These are phyloP conservation scores for Masnerella sp. DNA, from an alignment of 2,888 invertebrate genomes.

Conservation along the genomic window DNA sequence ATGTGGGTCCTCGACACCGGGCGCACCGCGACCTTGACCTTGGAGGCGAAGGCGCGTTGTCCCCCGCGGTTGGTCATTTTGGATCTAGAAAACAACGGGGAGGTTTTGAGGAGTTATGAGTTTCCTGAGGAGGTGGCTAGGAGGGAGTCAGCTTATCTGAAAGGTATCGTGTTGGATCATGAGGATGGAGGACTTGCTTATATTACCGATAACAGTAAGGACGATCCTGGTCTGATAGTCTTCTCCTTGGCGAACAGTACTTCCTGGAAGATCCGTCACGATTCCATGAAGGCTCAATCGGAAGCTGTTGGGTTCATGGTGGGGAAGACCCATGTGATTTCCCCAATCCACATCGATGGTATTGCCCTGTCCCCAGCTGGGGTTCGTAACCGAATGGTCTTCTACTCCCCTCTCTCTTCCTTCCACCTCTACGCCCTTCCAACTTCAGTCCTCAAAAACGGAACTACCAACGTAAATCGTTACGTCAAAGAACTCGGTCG, in stretches of 20 bases:
- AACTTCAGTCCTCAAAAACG: conserved; percentile 80
- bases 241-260: conserved; percentile 82
- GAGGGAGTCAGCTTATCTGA: conserved; percentile 81
- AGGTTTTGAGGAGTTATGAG: conserved; percentile 78
- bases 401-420: conserved; percentile 85
- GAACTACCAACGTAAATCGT: conserved; percentile 73
- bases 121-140: conserved; percentile 82
- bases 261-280: conserved; percentile 85
- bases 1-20: conserved; percentile 81
- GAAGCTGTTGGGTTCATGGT: conserved; percentile 82
- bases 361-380: conserved; percentile 83
- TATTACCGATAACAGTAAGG: conserved; percentile 84
- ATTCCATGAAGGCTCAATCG: conserved; percentile 82
- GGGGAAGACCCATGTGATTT: conserved; percentile 80
- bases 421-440: conserved; percentile 83
- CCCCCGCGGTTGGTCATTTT: conserved; percentile 84
- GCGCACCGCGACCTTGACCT: conserved; percentile 81
- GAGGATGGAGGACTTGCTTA: conserved; percentile 84
- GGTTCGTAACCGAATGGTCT: conserved; percentile 77
- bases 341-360: conserved; percentile 83
- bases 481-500: conserved; percentile 81
- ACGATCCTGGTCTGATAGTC: conserved; percentile 86
- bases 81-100: conserved; percentile 82
- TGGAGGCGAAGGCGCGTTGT: conserved; percentile 78
- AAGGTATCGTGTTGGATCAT: conserved; percentile 86